phyloP scores from a whole-genome alignment of 2,888 invertebrate genomes.

The Protodeltote pygarga region DNA sequence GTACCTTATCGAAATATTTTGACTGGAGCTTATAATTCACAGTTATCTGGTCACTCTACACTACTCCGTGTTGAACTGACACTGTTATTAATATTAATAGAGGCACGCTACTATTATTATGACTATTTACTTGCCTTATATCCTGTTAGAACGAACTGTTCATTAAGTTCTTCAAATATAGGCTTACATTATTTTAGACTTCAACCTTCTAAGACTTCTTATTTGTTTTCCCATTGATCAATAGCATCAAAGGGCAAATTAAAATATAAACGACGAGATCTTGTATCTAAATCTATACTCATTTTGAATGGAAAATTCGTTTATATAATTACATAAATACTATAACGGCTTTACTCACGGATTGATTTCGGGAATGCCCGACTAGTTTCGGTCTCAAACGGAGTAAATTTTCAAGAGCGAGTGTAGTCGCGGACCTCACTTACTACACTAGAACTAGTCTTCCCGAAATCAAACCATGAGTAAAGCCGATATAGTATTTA shows the following conservation, averaged over 20 bases:
- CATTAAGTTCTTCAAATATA: constrained; percentile 22
- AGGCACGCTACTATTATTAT: constrained; percentile 34
- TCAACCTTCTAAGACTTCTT: constrained; percentile 7
- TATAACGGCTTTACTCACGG: too few relatives aligned
- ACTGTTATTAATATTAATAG: constrained; percentile 58
- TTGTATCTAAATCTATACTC: too few relatives aligned
- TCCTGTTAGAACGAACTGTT: constrained; percentile 47
- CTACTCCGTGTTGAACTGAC: constrained; percentile 30
- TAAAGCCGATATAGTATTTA: too few relatives aligned
- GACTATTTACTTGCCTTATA: constrained; percentile 50
- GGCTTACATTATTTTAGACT: constrained; percentile 19
- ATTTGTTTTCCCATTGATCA: background rate
- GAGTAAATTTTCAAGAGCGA: too few relatives aligned
- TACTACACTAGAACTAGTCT: too few relatives aligned
- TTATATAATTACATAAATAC: too few relatives aligned
- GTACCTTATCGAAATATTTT: constrained; percentile 25
- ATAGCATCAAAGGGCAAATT: constrained; percentile 24
- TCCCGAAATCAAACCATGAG: too few relatives aligned
- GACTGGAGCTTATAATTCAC: constrained; percentile 32
- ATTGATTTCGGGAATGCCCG: too few relatives aligned
- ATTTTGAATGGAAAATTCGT: too few relatives aligned
- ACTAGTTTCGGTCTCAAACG: too few relatives aligned
- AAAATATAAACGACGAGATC: too few relatives aligned
- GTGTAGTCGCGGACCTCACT: too few relatives aligned
- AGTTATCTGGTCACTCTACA: constrained; percentile 42